Base-by-base conservation (phyloP, 2,797 vertebrate species). In the Gymnoscopelus microlampas region DNA sequence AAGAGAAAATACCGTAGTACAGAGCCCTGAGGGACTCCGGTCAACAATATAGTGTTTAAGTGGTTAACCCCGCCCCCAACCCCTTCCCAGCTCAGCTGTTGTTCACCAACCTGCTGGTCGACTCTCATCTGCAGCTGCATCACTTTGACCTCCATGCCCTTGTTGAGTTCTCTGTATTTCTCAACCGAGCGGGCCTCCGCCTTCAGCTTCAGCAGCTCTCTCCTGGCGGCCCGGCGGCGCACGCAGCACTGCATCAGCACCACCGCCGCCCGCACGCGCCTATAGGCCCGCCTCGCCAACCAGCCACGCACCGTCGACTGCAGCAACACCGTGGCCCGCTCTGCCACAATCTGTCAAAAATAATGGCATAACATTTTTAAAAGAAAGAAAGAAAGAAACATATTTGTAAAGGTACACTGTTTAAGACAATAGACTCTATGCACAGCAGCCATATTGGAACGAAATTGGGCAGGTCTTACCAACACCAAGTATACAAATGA, bases 121-220 rank as follows among this genome's bases (percentile, higher is more conserved):
- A 93, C 92, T 70, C 83, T 85, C 35, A 92, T 48, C 90, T 95
- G 95, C 70, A 96, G 88, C 87, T 94, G 93, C 29, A 94, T 92
- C 85, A 94, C 87, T 85, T 94, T 94, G 76, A 94, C 91, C 72
- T 95, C 95, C 94, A 93, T 92, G 77, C 93, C 94, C 75, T 87
- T 93, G 91, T 95, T 94, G 84, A 96, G 94, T 82, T 94, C 85
- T 13, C 87, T 84, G 90, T 81, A 94, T 65, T n/a, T 91, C 88
- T 95, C 93, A 11, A 94, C 87, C 0, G 93, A 95, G 8, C 92
- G 89, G 0, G 93, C 95, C 88, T 95, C 91, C 0, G 82, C 79
- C 59, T 92, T 92, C n/a, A 95, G 89, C 13, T 60, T 82, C 62
- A 78, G 74, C 85, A 96, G 87, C 81, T 94, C 87, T 61, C 77